Conservation (phyloP, 2,797 vertebrate genomes). For the Betta splendens region DNA sequence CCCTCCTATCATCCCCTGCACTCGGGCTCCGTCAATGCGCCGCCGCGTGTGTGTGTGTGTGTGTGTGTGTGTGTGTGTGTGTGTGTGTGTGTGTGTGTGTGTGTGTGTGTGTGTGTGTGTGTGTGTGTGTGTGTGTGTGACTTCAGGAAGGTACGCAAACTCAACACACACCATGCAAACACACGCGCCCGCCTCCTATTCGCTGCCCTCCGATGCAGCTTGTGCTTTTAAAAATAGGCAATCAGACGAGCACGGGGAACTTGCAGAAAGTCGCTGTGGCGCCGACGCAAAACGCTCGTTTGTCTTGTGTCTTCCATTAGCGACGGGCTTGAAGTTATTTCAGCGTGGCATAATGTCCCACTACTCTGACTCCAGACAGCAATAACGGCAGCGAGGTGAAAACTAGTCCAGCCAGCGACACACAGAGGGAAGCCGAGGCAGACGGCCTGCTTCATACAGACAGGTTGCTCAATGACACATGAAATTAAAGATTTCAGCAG, state of each 20-base stretch:
- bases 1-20: slow-evolving; percentile 58
- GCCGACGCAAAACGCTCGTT: slow-evolving; percentile 38
- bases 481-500: slow-evolving; percentile 80
- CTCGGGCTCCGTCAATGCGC: slow-evolving; percentile 38
- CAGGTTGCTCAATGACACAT: slow-evolving; percentile 82
- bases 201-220: slow-evolving; percentile 14
- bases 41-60: slow-evolving; percentile 21
- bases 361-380: slow-evolving; percentile 57
- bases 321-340: slow-evolving; percentile 53
- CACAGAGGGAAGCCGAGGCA: slow-evolving; percentile 49
- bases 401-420: slow-evolving; percentile 51
- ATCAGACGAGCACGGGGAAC: slow-evolving; percentile 13
- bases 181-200: slow-evolving; percentile 12
- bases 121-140: slow-evolving; percentile 24
- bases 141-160: slow-evolving; percentile 51
- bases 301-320: slow-evolving; percentile 59
- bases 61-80: slow-evolving; percentile 17
- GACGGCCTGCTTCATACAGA: slow-evolving; percentile 65
- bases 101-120: slow-evolving; percentile 21
- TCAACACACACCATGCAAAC: slow-evolving; percentile 28
- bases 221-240: slow-evolving; percentile 36
- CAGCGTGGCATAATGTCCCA: slow-evolving; percentile 52
- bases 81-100: slow-evolving; percentile 23
- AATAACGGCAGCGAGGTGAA: slow-evolving; percentile 62
- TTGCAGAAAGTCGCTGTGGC: slow-evolving; percentile 21